These are phyloP conservation scores for Maconellicoccus hirsutus DNA, from an alignment of 1,140 invertebrate genomes.

Conservation along the genomic window DNA sequence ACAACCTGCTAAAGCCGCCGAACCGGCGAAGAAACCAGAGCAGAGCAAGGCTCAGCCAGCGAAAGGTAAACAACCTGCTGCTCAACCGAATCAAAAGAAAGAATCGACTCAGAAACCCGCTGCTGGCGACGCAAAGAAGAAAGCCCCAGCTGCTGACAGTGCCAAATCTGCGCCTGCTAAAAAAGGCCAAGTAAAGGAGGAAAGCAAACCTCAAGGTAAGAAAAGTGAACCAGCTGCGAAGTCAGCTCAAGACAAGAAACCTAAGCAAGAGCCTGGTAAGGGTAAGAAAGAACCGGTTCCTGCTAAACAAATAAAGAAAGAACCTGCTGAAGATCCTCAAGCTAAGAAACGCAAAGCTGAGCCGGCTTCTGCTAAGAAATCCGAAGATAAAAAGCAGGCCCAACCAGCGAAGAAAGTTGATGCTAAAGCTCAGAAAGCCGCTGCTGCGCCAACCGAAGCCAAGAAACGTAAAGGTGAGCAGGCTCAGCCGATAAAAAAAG, in stretches of 20 bases:
- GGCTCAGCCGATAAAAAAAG: constrained; percentile 20
- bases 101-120: constrained; percentile 23
- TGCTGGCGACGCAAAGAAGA: constrained; percentile 20
- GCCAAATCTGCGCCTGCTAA: constrained; percentile 16
- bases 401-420: background rate
- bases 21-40: constrained; percentile 23
- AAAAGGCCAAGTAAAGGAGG: background rate
- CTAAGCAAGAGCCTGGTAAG: constrained; percentile 5
- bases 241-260: constrained; percentile 13
- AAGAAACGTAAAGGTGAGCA: constrained; percentile 24
- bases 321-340: constrained; percentile 20
- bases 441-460: background rate
- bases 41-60: constrained; percentile 14
- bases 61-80: constrained; percentile 12
- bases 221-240: background rate
- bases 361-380: constrained; percentile 19
- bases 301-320: background rate
- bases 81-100: constrained; percentile 17
- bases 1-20: constrained; percentile 23
- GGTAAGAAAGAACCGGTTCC: constrained; percentile 15
- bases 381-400: background rate
- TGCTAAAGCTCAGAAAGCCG: background rate
- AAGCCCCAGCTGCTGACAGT: constrained; percentile 1
- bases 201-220: constrained; percentile 24
- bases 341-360: constrained; percentile 23